Evolutionary conservation across 2,113 vertebrate genomes (phyloP), one percentile per base, ranked within the genome.

Genomic region (Heteronetta atricapilla): DNA sequence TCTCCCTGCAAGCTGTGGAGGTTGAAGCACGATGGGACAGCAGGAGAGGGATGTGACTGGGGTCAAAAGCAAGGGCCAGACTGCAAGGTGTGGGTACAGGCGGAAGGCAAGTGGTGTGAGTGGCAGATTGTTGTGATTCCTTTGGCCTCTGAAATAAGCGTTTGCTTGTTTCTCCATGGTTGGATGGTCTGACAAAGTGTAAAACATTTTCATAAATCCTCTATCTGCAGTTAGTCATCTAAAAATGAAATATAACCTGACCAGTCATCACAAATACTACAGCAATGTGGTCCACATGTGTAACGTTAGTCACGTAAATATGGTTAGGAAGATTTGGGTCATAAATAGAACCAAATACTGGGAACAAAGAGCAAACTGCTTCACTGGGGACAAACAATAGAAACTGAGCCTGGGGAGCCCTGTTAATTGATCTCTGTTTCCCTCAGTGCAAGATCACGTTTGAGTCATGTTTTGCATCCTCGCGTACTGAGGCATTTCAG

Each of bases 221-320:
- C 95, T 95, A 82, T 93, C 94, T 97, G 94, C 88, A 94, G 91
- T 68, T 86, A 67, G 29, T 59, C 23, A 10, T 56, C 44, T 4
- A 36, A 56, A 94, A 90, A 38, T 31, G 2, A 60, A 56, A 10
- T 33, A 9, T 59, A 83, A 90, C 46, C 72, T 80, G 75, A 72
- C 38, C 33, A 63, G 34, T 69, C 67, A 46, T 46, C 18, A 33
- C 55, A 58, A 36, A 28, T 42, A 28, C 20, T 55, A 20, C 58
- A 83, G n/a, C 1, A 4, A 42, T 62, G 53, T 17, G 21, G 25
- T 74, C 40, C 50, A 88, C 58, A 9, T 2, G 0, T 33, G 6
- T 56, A 2, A 76, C 56, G 25, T 46, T 48, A 42, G 21, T 40
- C 38, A 26, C 0, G 0, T 40, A 59, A 74, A 6, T 36, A 59